A percentile compares a stretch with the other conserved stretches of the same genome.
phyloP scores from a whole-genome alignment of 2,888 invertebrate species.

The Ornithoptera priamus region DNA sequence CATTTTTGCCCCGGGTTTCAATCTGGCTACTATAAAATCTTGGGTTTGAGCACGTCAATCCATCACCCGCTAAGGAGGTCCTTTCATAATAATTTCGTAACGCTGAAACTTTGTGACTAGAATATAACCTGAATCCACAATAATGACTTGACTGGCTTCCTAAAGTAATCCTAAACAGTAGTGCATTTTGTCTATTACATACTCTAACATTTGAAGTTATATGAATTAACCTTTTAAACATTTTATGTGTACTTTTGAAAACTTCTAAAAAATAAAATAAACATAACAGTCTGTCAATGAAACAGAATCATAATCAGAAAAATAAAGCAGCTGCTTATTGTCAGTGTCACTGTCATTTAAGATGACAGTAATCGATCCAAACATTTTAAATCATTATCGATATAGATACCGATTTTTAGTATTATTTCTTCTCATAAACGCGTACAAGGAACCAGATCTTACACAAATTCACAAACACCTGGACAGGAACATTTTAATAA shows the following conservation, averaged over 20 bases:
- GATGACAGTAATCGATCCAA: background rate
- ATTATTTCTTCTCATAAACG: too few species aligned
- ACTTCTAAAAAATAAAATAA: conserved; percentile 38
- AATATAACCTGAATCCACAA: conserved; percentile 66
- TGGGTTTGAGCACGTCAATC: conserved; percentile 51
- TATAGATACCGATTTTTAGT: background rate
- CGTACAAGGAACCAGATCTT: too few species aligned
- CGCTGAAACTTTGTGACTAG: conserved; percentile 55
- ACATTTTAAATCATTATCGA: background rate
- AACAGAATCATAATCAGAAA: conserved; percentile 8
- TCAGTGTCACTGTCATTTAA: conserved; percentile 18
- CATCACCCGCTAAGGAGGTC: conserved; percentile 49
- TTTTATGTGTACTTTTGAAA: conserved; percentile 47
- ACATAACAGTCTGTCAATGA: conserved; percentile 37
- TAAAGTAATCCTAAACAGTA: conserved; percentile 48
- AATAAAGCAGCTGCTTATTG: conserved; percentile 1
- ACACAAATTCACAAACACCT: too few species aligned
- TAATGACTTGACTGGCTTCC: conserved; percentile 58
- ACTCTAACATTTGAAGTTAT: conserved; percentile 60
- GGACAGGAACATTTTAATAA: too few species aligned
- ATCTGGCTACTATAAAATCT: conserved; percentile 65
- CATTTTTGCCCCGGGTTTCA: conserved; percentile 61
- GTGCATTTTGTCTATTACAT: conserved; percentile 53
- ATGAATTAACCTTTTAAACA: conserved; percentile 63
- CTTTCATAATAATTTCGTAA: conserved; percentile 62